These are phyloP conservation scores for Axis porcinus DNA, from an alignment of 2,113 vertebrate genomes.

Conservation along the genomic window DNA sequence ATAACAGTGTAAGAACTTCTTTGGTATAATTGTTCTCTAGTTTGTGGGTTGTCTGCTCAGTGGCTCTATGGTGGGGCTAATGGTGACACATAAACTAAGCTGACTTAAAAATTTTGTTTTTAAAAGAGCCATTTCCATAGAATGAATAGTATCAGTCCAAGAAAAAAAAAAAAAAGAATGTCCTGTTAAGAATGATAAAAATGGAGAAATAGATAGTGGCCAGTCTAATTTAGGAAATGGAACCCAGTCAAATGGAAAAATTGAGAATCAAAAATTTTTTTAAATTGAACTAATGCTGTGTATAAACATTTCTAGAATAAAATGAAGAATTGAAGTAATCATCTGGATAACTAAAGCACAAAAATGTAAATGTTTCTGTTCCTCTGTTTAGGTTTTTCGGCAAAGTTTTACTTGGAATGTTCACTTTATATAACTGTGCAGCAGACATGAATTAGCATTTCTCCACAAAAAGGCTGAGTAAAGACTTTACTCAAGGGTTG, in stretches of 20 bases:
- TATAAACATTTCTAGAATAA: conserved; percentile 20
- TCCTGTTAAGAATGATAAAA: neutral
- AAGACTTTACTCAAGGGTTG: neutral
- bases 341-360: conserved; percentile 52
- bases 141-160: neutral
- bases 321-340: conserved; percentile 20
- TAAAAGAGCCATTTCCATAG: neutral
- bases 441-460: neutral
- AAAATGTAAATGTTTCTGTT: conserved; percentile 55
- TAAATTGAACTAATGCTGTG: neutral
- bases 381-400: conserved; percentile 35
- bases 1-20: neutral
- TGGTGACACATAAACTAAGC: neutral
- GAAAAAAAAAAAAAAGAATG: neutral
- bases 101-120: neutral
- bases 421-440: neutral
- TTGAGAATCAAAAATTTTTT: neutral
- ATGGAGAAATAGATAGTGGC: neutral
- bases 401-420: conserved; percentile 1
- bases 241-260: neutral
- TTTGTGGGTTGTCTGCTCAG: neutral
- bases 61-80: neutral
- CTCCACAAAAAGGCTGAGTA: neutral
- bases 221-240: neutral
- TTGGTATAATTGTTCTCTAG: neutral